Conservation (phyloP, 1,140 invertebrate species). For the Conopomorpha cramerella region DNA sequence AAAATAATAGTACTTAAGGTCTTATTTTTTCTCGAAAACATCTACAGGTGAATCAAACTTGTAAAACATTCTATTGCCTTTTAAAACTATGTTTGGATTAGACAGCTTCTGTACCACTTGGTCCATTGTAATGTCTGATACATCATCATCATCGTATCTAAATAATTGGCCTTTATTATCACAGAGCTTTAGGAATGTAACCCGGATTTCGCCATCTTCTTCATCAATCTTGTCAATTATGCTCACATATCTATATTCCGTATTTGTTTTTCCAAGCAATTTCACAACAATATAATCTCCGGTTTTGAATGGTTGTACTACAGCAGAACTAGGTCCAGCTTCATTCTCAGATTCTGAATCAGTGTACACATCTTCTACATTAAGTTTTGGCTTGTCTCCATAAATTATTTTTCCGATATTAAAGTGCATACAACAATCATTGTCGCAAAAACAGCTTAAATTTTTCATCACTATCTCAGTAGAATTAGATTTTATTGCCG, state of each 20-base stretch:
- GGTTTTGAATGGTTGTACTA: constrained; percentile 3
- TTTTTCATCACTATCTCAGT: no score
- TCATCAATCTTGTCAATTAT: no score
- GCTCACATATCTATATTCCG: no score
- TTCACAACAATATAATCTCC: no score
- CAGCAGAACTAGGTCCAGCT: constrained; percentile 3
- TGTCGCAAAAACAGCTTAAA: not conserved
- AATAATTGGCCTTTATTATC: constrained; percentile 2
- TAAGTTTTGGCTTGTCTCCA: constrained; percentile 3
- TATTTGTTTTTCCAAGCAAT: no score
- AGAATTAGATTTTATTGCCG: not conserved
- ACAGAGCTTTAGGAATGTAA: not conserved
- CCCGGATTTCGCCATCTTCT: not conserved
- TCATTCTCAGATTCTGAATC: constrained; percentile 7
- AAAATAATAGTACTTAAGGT: no score
- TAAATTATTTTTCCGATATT: not conserved
- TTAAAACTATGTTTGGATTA: constrained; percentile 4
- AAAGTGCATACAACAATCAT: not conserved
- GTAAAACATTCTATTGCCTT: constrained; percentile 7
- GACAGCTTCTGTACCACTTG: constrained; percentile 5
- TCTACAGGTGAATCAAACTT: constrained; percentile 4
- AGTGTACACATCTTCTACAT: constrained; percentile 7
- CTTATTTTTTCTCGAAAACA: not conserved
- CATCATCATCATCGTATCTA: constrained; percentile 5
- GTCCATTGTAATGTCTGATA: constrained; percentile 5